Percentiles rank a stretch among this genome's conserved stretches.
Evolutionary conservation across 2,113 vertebrate genomes (phyloP).

Genomic region (Pleuronectes platessa): DNA sequence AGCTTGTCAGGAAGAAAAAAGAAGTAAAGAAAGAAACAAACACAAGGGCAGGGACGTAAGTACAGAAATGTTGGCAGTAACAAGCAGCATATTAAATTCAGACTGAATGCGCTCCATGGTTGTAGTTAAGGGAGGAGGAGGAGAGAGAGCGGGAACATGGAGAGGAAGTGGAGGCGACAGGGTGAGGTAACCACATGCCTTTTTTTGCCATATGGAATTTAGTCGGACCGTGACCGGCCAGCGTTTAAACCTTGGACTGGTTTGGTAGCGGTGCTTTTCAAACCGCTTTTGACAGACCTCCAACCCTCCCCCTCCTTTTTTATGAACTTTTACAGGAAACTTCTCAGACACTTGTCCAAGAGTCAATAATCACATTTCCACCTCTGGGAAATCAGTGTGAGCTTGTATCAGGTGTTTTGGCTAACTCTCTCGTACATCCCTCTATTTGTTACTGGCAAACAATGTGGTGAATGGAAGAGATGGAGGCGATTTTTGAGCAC

Average conservation of each 20-base stretch:
- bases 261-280: conserved; percentile 26
- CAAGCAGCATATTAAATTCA: conserved; percentile 58
- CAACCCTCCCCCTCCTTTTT: neutral
- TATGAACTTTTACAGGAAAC: conserved; percentile 25
- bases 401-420: conserved; percentile 50
- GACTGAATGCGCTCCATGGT: conserved; percentile 54
- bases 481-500: conserved; percentile 5
- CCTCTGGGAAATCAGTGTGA: conserved; percentile 37
- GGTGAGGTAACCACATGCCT: conserved; percentile 56
- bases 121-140: conserved; percentile 31
- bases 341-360: conserved; percentile 25
- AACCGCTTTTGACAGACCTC: conserved; percentile 11
- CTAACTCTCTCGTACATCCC: conserved; percentile 1
- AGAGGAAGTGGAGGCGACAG: conserved; percentile 61
- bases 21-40: conserved; percentile 29
- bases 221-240: conserved; percentile 40
- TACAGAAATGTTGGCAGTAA: conserved; percentile 48
- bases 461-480: neutral
- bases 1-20: conserved; percentile 2
- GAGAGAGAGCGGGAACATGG: conserved; percentile 32
- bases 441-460: conserved; percentile 32
- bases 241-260: conserved; percentile 57
- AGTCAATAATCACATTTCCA: conserved; percentile 39
- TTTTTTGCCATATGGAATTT: conserved; percentile 57
- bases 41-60: conserved; percentile 38